Conservation (phyloP, 1,140 invertebrate genomes). For the Oreohelix idahoensis region DNA sequence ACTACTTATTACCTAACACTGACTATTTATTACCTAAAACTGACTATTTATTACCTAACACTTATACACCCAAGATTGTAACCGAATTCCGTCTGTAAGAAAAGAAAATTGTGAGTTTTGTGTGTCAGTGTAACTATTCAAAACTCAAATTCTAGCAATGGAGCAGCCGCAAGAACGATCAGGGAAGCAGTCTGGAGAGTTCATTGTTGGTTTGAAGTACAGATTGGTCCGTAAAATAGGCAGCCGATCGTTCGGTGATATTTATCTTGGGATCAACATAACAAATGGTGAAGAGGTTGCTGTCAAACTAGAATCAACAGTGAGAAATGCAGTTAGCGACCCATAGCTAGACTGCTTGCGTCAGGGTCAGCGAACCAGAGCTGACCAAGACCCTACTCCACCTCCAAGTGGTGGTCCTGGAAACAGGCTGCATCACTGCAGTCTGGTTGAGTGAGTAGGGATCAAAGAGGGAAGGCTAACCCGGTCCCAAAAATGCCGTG, state of each 20-base stretch:
- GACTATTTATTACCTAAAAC: no score
- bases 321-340: no score
- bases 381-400: no score
- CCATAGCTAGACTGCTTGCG: no score
- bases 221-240: slow-evolving; percentile 72
- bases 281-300: slow-evolving; percentile 90
- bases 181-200: slow-evolving; percentile 57
- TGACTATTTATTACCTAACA: no score
- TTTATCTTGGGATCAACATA: slow-evolving; percentile 72
- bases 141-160: slow-evolving; percentile 15
- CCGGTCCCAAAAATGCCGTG: no score
- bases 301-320: slow-evolving; percentile 95
- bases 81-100: slow-evolving; percentile 49
- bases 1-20: no score
- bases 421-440: no score
- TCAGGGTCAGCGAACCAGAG: no score
- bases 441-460: no score
- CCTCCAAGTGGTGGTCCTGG: no score
- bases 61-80: slow-evolving; percentile 71
- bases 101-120: slow-evolving; percentile 4
- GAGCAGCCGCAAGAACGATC: slow-evolving; percentile 34
- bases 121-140: not conserved
- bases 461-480: no score
- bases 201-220: slow-evolving; percentile 71
- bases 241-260: slow-evolving; percentile 73